Conservation (phyloP, 1,140 invertebrate species). For the Drosophila orena region DNA sequence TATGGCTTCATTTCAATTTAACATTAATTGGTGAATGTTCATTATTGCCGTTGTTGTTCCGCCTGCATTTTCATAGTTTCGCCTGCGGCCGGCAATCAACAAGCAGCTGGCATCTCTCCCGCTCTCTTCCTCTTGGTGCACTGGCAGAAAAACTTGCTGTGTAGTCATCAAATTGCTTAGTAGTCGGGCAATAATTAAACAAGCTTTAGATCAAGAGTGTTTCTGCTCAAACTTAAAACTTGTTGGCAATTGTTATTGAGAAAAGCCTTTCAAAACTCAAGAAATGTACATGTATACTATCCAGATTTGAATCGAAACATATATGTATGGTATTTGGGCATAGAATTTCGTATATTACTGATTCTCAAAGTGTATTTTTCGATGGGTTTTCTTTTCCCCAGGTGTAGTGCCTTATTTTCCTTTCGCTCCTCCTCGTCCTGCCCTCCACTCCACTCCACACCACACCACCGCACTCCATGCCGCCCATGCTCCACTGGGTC, state of each 20-base stretch:
- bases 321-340: too few species aligned
- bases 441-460: neutral
- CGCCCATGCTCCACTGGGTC: conserved; percentile 29
- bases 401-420: conserved; percentile 7
- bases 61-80: conserved; percentile 49
- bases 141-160: neutral
- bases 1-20: conserved; percentile 78
- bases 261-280: too few species aligned
- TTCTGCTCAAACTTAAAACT: too few species aligned
- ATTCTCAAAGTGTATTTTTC: neutral
- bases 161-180: too few species aligned
- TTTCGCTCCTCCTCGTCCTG: conserved; percentile 2
- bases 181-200: too few species aligned
- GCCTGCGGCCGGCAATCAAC: conserved; percentile 46
- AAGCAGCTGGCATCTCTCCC: conserved; percentile 35
- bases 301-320: too few species aligned
- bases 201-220: too few species aligned
- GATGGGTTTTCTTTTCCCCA: neutral
- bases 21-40: conserved; percentile 64
- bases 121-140: conserved; percentile 4
- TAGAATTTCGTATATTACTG: neutral
- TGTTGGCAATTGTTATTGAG: too few species aligned
- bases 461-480: neutral
- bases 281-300: too few species aligned
- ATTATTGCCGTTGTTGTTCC: conserved; percentile 29